A percentile compares a stretch with the other conserved stretches of the same genome.
Evolutionary conservation across 2,888 invertebrate genomes (phyloP).

Genomic region (Macrosoma leucophasiata): DNA sequence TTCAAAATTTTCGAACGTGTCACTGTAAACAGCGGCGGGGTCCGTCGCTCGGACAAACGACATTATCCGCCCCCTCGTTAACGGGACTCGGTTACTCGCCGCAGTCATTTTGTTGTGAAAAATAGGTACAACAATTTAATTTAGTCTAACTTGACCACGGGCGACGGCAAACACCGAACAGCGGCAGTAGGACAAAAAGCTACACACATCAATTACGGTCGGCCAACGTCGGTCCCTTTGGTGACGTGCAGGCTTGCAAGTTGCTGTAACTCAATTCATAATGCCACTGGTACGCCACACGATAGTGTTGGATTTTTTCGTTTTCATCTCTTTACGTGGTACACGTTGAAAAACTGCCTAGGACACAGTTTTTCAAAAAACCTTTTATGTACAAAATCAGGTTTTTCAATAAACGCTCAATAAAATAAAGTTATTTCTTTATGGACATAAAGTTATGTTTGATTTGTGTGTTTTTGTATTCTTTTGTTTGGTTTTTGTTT

Average conservation of each 20-base stretch:
- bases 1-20: conserved; percentile 35
- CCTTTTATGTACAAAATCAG: too few species aligned
- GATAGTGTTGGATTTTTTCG: too few species aligned
- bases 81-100: conserved; percentile 41
- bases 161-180: conserved; percentile 52
- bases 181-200: conserved; percentile 53
- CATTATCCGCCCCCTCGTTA: conserved; percentile 54
- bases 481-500: too few species aligned
- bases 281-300: conserved; percentile 36
- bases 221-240: conserved; percentile 42
- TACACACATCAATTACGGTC: conserved; percentile 67
- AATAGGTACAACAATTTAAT: conserved; percentile 73
- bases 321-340: too few species aligned
- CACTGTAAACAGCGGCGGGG: conserved; percentile 30
- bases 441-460: too few species aligned
- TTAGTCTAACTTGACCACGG: conserved; percentile 64
- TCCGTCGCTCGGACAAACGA: conserved; percentile 40
- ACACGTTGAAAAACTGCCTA: too few species aligned
- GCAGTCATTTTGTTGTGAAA: conserved; percentile 61
- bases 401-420: too few species aligned
- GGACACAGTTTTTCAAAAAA: too few species aligned
- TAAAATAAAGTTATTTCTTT: too few species aligned
- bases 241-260: conserved; percentile 43
- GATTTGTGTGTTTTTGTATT: too few species aligned
- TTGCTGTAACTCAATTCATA: conserved; percentile 66